Conservation (phyloP, 1,140 invertebrate species). For the Conus ventricosus region DNA sequence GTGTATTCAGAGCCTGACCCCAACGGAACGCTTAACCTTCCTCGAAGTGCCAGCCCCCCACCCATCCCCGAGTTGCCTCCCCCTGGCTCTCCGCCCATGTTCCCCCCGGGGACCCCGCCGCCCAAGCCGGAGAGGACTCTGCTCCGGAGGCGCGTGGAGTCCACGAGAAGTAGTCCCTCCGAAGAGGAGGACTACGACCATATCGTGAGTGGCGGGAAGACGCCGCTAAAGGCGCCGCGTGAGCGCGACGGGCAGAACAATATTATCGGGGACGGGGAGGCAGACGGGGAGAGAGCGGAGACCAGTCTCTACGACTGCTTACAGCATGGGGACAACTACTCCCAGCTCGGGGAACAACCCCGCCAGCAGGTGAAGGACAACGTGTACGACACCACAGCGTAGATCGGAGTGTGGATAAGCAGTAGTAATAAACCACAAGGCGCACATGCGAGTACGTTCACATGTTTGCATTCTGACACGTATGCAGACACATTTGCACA, state of each 20-base stretch:
- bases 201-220: not conserved
- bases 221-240: not conserved
- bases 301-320: not conserved
- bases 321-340: not conserved
- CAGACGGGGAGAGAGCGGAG: not conserved
- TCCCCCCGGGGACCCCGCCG: not conserved
- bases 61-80: not conserved
- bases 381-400: not conserved
- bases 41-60: not conserved
- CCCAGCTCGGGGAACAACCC: not conserved
- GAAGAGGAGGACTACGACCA: constrained; percentile 11
- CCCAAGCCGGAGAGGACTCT: constrained; percentile 5
- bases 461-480: not conserved
- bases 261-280: not conserved
- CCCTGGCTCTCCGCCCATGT: not conserved
- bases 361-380: not conserved
- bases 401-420: not conserved
- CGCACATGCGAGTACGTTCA: not conserved
- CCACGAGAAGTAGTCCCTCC: not conserved
- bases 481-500: no score
- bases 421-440: not conserved
- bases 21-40: not conserved
- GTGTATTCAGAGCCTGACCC: not conserved
- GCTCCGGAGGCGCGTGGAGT: not conserved
- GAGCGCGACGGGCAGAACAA: constrained; percentile 4